A percentile compares a stretch with the other conserved stretches of the same genome.
These are phyloP conservation scores for Agrenia bidenticulata DNA, from an alignment of 2,888 invertebrate species.

Conservation along the genomic window DNA sequence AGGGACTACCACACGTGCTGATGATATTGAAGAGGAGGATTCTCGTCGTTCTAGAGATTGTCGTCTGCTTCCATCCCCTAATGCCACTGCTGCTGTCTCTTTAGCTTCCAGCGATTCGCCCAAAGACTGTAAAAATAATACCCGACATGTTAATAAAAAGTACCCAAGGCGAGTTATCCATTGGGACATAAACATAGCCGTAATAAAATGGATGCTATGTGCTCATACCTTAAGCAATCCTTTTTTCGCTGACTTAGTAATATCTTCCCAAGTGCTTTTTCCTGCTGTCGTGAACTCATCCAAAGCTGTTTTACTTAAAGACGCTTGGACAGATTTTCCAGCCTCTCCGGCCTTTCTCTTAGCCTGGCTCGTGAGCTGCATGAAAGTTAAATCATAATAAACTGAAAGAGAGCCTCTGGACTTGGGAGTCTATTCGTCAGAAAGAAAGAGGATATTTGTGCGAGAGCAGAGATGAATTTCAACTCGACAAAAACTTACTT, in stretches of 20 bases:
- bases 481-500: conserved; percentile 63
- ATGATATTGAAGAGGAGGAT: conserved; percentile 54
- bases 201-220: too few species aligned
- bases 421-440: too few species aligned
- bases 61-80: conserved; percentile 9
- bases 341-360: conserved; percentile 84
- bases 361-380: conserved; percentile 78
- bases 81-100: not conserved
- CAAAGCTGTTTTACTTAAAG: conserved; percentile 59
- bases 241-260: conserved; percentile 88
- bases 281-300: conserved; percentile 86
- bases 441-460: not conserved
- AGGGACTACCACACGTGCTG: conserved; percentile 47
- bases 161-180: too few species aligned
- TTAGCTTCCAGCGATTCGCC: conserved; percentile 58
- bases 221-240: conserved; percentile 71
- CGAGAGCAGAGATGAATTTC: not conserved
- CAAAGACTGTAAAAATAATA: conserved; percentile 56
- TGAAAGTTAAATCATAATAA: conserved; percentile 2
- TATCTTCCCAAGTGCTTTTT: conserved; percentile 83
- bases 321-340: conserved; percentile 78
- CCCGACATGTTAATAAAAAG: too few species aligned
- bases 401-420: too few species aligned
- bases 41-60: conserved; percentile 52
- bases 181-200: too few species aligned